Evolutionary conservation across 2,888 invertebrate species (phyloP).

Genomic region (Pachydiplax longipennis): DNA sequence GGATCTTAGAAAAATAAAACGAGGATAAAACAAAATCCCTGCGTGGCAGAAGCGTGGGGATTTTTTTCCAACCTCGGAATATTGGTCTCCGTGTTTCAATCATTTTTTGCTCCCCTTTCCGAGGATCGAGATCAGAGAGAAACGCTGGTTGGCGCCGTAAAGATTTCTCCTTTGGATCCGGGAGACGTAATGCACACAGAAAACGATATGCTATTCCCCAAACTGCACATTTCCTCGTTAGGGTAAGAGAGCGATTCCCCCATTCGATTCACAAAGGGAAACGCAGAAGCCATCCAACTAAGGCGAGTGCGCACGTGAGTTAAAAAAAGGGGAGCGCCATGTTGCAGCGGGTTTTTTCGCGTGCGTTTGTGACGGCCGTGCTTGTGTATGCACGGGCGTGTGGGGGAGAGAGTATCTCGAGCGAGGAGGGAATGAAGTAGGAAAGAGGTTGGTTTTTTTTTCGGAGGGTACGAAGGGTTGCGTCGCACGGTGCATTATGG

Average conservation of each 20-base stretch:
- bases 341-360: neutral
- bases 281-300: neutral
- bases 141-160: neutral
- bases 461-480: neutral
- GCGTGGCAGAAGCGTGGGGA: neutral
- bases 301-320: neutral
- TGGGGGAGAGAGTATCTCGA: neutral
- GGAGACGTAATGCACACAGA: neutral
- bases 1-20: neutral
- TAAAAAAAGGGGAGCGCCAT: neutral
- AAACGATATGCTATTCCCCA: neutral
- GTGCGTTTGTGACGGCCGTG: neutral
- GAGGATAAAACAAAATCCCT: neutral
- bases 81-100: neutral
- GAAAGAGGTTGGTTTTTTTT: neutral
- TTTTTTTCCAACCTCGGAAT: neutral
- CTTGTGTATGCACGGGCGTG: neutral
- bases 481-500: slow-evolving; percentile 4
- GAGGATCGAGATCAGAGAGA: neutral
- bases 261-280: neutral
- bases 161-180: neutral
- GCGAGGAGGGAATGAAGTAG: neutral
- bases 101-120: neutral
- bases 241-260: neutral
- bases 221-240: slow-evolving; percentile 1